A percentile compares a stretch with the other conserved stretches of the same genome.
Conservation (phyloP, 2,113 vertebrate species). For the Eurystomus gularis region DNA sequence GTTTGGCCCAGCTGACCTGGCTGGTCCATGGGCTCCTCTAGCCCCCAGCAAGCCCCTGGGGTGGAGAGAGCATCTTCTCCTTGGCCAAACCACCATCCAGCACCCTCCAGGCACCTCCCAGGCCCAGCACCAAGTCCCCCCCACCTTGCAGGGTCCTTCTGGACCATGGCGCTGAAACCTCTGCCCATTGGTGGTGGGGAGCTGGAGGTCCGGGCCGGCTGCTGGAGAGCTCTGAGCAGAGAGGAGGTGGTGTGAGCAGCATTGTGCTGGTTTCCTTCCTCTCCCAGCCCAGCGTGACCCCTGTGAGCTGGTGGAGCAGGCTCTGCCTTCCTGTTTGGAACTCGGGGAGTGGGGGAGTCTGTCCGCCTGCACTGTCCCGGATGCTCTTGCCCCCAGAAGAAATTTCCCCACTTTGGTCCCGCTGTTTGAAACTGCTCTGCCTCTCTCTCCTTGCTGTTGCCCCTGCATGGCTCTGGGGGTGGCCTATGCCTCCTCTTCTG, state of each 20-base stretch:
- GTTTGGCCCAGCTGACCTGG: not conserved
- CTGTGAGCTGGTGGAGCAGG: not conserved
- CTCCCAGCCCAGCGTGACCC: not conserved
- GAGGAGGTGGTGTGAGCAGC: fast-evolving
- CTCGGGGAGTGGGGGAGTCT: not conserved
- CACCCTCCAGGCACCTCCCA: not conserved
- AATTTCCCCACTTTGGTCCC: not conserved
- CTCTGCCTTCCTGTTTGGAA: not conserved
- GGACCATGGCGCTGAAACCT: not conserved
- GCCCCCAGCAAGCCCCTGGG: not conserved
- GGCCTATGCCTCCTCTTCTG: not conserved
- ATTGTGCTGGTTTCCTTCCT: not conserved
- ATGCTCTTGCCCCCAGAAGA: not conserved
- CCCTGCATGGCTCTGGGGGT: fast-evolving
- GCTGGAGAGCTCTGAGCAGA: not conserved
- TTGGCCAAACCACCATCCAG: too few relatives aligned
- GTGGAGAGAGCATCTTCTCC: not conserved
- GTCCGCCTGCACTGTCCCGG: fast-evolving
- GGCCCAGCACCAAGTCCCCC: not conserved
- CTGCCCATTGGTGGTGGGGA: fast-evolving
- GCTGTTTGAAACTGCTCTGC: not conserved
- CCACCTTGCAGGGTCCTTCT: not conserved
- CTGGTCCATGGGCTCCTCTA: not conserved
- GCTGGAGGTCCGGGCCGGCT: not conserved
- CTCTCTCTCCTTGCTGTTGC: not conserved